Evolutionary conservation across 1,140 invertebrate genomes (phyloP).

Genomic region (Telenomus remus): DNA sequence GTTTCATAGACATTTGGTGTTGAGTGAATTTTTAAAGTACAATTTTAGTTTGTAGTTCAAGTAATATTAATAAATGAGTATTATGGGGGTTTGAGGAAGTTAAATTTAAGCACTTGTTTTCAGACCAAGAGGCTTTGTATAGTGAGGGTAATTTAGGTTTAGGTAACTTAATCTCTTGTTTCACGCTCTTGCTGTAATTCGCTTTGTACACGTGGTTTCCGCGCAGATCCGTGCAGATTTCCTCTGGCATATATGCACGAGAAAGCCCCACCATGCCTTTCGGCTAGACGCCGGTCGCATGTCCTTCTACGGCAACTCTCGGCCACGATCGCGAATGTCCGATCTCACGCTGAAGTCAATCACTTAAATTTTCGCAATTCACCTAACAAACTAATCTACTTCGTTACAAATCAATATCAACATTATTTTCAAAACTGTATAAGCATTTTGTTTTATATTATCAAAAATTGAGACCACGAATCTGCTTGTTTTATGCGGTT

Average conservation of each 20-base stretch:
- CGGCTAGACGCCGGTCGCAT: constrained; percentile 62
- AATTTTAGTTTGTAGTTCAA: too few relatives aligned
- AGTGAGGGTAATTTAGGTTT: constrained; percentile 17
- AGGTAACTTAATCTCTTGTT: constrained; percentile 27
- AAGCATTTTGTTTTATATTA: too few relatives aligned
- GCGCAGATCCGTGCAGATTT: constrained; percentile 43
- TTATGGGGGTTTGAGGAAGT: too few relatives aligned
- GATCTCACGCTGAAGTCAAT: constrained; percentile 35
- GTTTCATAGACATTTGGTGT: too few relatives aligned
- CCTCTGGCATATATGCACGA: constrained; percentile 32
- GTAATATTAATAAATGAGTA: too few relatives aligned
- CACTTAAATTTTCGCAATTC: background rate
- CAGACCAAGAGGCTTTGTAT: background rate
- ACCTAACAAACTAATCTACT: too few relatives aligned
- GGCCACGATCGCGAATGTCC: constrained; percentile 36
- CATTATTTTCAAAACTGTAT: too few relatives aligned
- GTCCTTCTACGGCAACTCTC: constrained; percentile 73
- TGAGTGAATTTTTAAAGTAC: too few relatives aligned
- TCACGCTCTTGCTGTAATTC: constrained; percentile 10
- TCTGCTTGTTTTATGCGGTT: background rate
- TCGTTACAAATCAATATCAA: too few relatives aligned
- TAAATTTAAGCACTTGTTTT: background rate
- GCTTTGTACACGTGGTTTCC: constrained; percentile 40
- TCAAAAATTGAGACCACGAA: too few relatives aligned
- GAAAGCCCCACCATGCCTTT: constrained; percentile 56